Percentiles rank a stretch among this genome's conserved stretches.
phyloP scores from a whole-genome alignment of 2,113 vertebrate genomes.

The Caretta caretta region DNA sequence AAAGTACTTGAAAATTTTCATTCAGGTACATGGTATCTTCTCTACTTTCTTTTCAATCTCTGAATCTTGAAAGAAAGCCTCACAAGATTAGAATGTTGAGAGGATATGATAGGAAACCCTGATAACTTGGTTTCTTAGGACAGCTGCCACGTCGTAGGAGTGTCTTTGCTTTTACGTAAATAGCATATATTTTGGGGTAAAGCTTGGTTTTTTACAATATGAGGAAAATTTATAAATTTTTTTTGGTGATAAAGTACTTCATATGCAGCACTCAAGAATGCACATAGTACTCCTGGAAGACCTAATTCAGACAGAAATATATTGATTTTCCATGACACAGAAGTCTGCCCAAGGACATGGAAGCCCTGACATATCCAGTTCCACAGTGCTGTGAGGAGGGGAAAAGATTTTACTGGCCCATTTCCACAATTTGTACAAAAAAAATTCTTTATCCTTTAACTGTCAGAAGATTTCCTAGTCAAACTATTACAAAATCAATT shows the following conservation, averaged over 20 bases:
- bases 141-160: not conserved
- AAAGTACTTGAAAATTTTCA: not conserved
- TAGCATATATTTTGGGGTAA: not conserved
- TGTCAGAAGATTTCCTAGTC: not conserved
- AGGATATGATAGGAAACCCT: not conserved
- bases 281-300: not conserved
- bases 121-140: not conserved
- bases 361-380: not conserved
- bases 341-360: not conserved
- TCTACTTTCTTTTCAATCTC: not conserved
- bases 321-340: not conserved
- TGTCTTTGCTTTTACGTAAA: not conserved
- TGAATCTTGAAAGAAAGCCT: not conserved
- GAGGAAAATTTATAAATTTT: not conserved
- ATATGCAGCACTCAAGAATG: not conserved
- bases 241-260: not conserved
- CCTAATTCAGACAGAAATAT: not conserved
- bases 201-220: not conserved
- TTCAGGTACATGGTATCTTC: not conserved
- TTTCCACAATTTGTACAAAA: not conserved
- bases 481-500: not conserved
- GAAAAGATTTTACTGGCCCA: not conserved
- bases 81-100: not conserved
- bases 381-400: accelerated
- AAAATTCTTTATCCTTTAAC: not conserved